Percentiles rank a stretch among this genome's conserved stretches.
phyloP scores from a whole-genome alignment of 2,113 vertebrate species.

The Ictalurus punctatus region DNA sequence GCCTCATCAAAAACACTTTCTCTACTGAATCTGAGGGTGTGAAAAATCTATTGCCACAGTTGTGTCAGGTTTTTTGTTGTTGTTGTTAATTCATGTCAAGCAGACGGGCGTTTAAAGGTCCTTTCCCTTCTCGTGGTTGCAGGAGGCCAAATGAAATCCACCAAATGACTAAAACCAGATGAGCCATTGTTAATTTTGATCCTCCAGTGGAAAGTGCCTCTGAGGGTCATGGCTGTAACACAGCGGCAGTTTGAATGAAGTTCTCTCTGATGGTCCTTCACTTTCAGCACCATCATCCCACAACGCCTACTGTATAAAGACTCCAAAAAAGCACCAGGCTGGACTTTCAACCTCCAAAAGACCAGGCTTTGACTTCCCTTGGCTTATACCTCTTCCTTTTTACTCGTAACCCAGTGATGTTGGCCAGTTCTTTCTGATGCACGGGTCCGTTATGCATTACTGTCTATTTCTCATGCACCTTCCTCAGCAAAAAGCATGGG shows the following conservation, averaged over 20 bases:
- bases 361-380: constrained; percentile 52
- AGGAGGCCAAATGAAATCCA: constrained; percentile 48
- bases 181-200: constrained; percentile 57
- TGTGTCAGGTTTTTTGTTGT: background rate
- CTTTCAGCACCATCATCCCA: constrained; percentile 86
- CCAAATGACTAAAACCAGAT: constrained; percentile 54
- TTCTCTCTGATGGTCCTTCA: constrained; percentile 73
- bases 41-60: constrained; percentile 25
- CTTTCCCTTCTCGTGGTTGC: constrained; percentile 49
- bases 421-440: constrained; percentile 61
- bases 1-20: constrained; percentile 42
- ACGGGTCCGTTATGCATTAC: constrained; percentile 65
- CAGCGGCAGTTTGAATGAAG: constrained; percentile 77
- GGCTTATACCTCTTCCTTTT: constrained; percentile 72
- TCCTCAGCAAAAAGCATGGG: constrained; percentile 61
- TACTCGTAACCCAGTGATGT: constrained; percentile 59
- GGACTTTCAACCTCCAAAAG: constrained; percentile 30
- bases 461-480: constrained; percentile 64
- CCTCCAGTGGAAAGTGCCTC: constrained; percentile 69
- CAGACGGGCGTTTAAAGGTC: constrained; percentile 55
- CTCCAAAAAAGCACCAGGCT: constrained; percentile 43
- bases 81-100: constrained; percentile 37
- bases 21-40: constrained; percentile 11
- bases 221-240: constrained; percentile 79
- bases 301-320: constrained; percentile 68